phyloP scores from a whole-genome alignment of 2,113 vertebrate species.

The Rattus rattus region DNA sequence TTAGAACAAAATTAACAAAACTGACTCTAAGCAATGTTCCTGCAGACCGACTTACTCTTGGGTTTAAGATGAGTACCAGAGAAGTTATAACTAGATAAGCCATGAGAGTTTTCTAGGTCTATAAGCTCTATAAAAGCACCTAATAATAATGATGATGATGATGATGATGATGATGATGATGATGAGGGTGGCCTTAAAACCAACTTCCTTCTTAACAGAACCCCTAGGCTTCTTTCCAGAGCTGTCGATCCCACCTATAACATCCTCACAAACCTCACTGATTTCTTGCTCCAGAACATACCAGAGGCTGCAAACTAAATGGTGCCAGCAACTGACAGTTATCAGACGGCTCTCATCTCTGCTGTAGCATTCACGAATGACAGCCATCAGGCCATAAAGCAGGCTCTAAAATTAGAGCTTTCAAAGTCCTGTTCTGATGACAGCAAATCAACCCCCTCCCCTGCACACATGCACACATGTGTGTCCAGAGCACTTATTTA shows the following conservation, averaged over 20 bases:
- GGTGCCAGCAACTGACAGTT: constrained; percentile 47
- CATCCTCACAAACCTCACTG: constrained; percentile 57
- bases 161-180: too few relatives aligned
- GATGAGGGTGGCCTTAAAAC: constrained; percentile 17
- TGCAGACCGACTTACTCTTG: constrained; percentile 22
- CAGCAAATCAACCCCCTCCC: neutral
- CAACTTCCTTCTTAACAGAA: constrained; percentile 40
- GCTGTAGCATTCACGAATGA: constrained; percentile 18
- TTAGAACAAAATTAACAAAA: constrained; percentile 32
- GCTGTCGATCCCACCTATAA: constrained; percentile 21
- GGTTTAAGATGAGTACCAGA: neutral
- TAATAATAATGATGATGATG: too few relatives aligned
- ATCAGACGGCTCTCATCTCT: constrained; percentile 61
- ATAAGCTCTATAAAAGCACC: neutral
- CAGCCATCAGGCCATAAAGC: constrained; percentile 47
- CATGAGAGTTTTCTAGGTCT: constrained; percentile 32
- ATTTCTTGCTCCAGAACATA: constrained; percentile 41
- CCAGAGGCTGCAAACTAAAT: constrained; percentile 40
- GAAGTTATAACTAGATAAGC: neutral
- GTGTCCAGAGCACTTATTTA: neutral
- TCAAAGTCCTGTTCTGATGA: neutral
- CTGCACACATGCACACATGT: neutral
- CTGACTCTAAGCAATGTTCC: neutral
- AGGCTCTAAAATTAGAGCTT: constrained; percentile 41
- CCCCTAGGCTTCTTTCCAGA: constrained; percentile 10